Conservation (phyloP, 2,797 vertebrate species). For the Karalla daura region DNA sequence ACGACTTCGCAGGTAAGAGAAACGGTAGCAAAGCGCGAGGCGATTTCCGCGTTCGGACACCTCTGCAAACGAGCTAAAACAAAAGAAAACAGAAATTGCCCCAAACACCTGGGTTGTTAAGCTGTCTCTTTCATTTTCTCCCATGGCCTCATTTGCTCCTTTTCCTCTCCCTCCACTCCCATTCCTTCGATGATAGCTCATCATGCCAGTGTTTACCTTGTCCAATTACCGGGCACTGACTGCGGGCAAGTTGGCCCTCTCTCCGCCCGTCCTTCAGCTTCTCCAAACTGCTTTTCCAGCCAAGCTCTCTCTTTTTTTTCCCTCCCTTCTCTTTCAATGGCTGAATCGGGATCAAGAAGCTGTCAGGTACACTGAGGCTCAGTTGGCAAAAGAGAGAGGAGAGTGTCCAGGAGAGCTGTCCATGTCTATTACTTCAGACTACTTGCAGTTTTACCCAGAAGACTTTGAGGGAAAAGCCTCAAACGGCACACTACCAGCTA, state of each 20-base stretch:
- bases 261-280: slow-evolving; percentile 64
- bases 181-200: slow-evolving; percentile 74
- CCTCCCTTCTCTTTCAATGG: slow-evolving; percentile 71
- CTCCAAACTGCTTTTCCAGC: slow-evolving; percentile 70
- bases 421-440: slow-evolving; percentile 79
- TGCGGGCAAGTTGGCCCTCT: slow-evolving; percentile 64
- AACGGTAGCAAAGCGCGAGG: slow-evolving; percentile 39
- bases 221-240: slow-evolving; percentile 76
- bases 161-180: slow-evolving; percentile 55
- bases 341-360: slow-evolving; percentile 81
- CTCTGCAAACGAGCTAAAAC: slow-evolving; percentile 42
- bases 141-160: slow-evolving; percentile 73
- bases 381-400: slow-evolving; percentile 61
- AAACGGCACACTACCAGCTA: slow-evolving; percentile 56
- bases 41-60: slow-evolving; percentile 18
- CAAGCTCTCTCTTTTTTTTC: slow-evolving; percentile 70
- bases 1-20: slow-evolving; percentile 73
- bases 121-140: slow-evolving; percentile 65
- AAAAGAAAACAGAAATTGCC: slow-evolving; percentile 37
- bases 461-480: slow-evolving; percentile 69
- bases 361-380: slow-evolving; percentile 79
- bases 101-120: slow-evolving; percentile 67
- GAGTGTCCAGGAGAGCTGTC: slow-evolving; percentile 79
- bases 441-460: slow-evolving; percentile 71
- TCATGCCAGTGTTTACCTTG: slow-evolving; percentile 80